These are phyloP conservation scores for Caenorhabditis panamensis DNA, from an alignment of 2,888 invertebrate genomes.

Conservation along the genomic window DNA sequence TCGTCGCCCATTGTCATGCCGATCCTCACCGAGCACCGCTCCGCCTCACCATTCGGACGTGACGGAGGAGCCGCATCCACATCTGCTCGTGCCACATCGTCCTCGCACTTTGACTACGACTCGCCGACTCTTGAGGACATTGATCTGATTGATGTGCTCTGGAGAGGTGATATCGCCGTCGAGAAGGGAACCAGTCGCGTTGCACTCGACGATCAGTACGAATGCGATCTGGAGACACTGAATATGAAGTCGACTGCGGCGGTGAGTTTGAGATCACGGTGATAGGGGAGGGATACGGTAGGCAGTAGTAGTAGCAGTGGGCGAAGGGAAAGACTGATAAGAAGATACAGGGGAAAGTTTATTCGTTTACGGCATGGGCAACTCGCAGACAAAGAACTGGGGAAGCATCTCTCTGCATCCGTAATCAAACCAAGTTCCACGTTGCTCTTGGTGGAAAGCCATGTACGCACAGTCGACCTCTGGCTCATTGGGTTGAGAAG, in stretches of 20 bases:
- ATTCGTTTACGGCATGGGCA: conserved; percentile 64
- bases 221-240: conserved; percentile 75
- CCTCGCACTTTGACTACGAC: conserved; percentile 18
- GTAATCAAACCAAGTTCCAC: conserved; percentile 80
- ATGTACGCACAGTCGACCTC: conserved; percentile 79
- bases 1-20: conserved; percentile 52
- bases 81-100: conserved; percentile 38
- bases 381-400: conserved; percentile 78
- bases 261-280: too few species aligned
- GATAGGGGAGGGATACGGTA: not conserved
- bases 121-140: conserved; percentile 71
- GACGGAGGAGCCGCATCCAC: conserved; percentile 21
- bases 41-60: conserved; percentile 42
- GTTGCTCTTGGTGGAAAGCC: conserved; percentile 78
- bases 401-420: conserved; percentile 76
- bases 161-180: conserved; percentile 78
- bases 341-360: not conserved
- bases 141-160: conserved; percentile 80
- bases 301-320: not conserved
- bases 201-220: conserved; percentile 72
- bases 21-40: conserved; percentile 61
- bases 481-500: conserved; percentile 37
- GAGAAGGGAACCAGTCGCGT: conserved; percentile 63
- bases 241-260: conserved; percentile 73
- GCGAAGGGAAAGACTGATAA: not conserved